Conservation (phyloP, 2,888 invertebrate genomes). For the Microctonus aethiopoides region DNA sequence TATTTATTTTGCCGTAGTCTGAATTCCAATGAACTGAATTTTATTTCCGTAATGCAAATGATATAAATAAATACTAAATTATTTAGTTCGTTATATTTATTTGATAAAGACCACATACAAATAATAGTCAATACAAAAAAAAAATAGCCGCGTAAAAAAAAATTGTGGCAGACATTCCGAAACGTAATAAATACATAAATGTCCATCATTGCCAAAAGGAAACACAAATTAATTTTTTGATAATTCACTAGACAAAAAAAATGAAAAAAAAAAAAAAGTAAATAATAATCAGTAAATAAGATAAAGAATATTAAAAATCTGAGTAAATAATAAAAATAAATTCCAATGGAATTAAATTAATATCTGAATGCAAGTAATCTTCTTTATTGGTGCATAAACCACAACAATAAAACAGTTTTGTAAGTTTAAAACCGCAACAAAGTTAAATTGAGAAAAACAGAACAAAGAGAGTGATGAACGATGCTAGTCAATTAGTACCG, state of each 20-base stretch:
- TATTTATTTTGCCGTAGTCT: conserved; percentile 13
- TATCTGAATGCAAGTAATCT: not conserved
- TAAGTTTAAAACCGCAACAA: not conserved
- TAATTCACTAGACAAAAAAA: conserved; percentile 6
- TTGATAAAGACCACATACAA: not conserved
- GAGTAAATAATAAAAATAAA: too few relatives aligned
- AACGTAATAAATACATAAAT: conserved; percentile 9
- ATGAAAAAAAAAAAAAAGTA: conserved; percentile 18
- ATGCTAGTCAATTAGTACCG: conserved; percentile 66
- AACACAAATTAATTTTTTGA: not conserved
- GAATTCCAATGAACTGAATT: conserved; percentile 11
- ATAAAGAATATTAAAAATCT: not conserved
- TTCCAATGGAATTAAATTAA: conserved; percentile 18
- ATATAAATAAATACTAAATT: not conserved
- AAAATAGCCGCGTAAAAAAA: conserved; percentile 2
- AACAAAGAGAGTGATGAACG: conserved; percentile 63
- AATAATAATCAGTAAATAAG: not conserved
- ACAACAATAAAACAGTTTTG: not conserved
- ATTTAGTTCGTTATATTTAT: not conserved
- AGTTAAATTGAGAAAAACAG: conserved; percentile 34
- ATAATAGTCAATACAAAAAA: conserved; percentile 17
- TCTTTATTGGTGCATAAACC: conserved; percentile 28
- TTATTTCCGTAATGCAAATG: conserved; percentile 6
- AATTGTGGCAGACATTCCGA: conserved; percentile 23
- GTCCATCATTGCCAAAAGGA: not conserved